These are phyloP conservation scores for Paguma larvata DNA, from an alignment of 2,797 vertebrate species.

Conservation along the genomic window DNA sequence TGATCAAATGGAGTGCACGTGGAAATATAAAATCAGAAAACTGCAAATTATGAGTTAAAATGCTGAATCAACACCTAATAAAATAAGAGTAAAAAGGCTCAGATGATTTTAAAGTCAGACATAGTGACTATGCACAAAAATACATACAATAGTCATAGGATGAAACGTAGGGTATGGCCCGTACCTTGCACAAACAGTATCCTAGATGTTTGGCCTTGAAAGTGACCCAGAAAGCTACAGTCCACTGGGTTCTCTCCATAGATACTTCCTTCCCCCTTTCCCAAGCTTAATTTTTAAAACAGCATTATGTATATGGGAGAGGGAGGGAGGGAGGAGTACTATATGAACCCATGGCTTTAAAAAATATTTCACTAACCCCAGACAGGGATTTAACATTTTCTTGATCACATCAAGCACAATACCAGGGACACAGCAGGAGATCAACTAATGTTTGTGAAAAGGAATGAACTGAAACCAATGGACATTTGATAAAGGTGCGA, in stretches of 20 bases:
- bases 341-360: background rate
- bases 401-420: background rate
- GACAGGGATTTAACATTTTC: slow-evolving; percentile 14
- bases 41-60: background rate
- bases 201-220: background rate
- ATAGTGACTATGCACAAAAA: background rate
- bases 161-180: background rate
- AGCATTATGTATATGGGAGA: background rate
- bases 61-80: background rate
- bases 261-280: background rate
- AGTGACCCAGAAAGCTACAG: background rate
- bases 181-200: background rate
- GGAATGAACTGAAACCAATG: slow-evolving; percentile 5
- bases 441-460: slow-evolving; percentile 7
- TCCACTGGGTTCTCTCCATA: background rate
- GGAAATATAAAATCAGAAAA: background rate
- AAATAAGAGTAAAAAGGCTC: background rate
- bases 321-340: background rate
- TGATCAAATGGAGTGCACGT: background rate
- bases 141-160: background rate
- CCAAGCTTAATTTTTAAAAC: background rate
- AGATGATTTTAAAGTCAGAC: background rate
- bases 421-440: background rate
- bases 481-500: background rate
- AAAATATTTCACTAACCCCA: background rate